Base-by-base conservation (phyloP, 2,888 invertebrate genomes). In the Drosophila nigricruria region DNA sequence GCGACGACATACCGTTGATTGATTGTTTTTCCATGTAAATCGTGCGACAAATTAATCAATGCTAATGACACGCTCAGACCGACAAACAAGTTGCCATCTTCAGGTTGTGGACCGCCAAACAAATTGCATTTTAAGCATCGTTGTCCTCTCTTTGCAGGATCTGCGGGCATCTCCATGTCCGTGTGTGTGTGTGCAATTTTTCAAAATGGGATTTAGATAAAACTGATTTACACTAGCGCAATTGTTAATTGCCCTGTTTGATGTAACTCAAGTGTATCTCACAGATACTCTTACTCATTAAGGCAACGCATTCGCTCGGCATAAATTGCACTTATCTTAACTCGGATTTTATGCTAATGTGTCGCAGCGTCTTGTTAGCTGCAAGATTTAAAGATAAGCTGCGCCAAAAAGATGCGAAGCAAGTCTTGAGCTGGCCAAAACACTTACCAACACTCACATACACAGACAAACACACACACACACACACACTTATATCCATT, bases 41-140 rank as follows among this genome's bases (percentile, higher is more conserved):
- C 86, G 76, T 79, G 79, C 69, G 79, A 90, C 88, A 87, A 92
- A 92, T 92, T 92, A 92, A 92, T 92, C 92, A 92, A 92, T 92
- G 92, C 92, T 92, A 92, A 92, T 92, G 92, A 92, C 92, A 92
- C 91, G 88, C 90, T 86, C 77, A 73, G 78, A 68, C 72, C 69
- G 66, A 74, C 53, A 68, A 79, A 77, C 79, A 75, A 75, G 71
- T 72, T 76, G 70, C 77, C 80, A 80, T 49, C 66, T 72, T 71
- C 85, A 79, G 80, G 82, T 82, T 38, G 60, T 59, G 53, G 38
- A 53, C 71, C 23, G 68, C 60, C 72, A 76, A 76, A 81, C 79
- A 88, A 88, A 88, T 88, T 84, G 87, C 87, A 88, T 87, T 88
- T 88, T 87, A 88, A 88, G 87, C 79, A 70, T 66, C 74, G 34